Evolutionary conservation across 2,797 vertebrate genomes (phyloP).

Genomic region (Triplophysa bombifrons): DNA sequence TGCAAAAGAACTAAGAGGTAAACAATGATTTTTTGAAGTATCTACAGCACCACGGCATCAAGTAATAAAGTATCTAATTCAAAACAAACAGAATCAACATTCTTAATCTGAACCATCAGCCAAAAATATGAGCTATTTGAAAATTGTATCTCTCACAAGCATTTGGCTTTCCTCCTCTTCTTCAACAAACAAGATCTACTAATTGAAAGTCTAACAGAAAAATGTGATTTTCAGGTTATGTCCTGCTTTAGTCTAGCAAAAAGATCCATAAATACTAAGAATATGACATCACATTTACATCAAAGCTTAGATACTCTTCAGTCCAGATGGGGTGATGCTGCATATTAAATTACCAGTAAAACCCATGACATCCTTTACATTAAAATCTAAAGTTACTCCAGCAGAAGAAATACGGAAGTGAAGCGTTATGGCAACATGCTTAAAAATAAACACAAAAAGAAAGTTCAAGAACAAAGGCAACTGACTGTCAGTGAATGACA

Average conservation of each 20-base stretch:
- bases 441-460: neutral
- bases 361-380: constrained; percentile 21
- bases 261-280: constrained; percentile 29
- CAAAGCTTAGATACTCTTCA: constrained; percentile 36
- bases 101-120: neutral
- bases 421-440: neutral
- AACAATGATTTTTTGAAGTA: no score
- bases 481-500: neutral
- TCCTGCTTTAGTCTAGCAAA: constrained; percentile 12
- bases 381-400: neutral
- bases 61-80: no score
- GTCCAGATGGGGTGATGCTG: constrained; percentile 44
- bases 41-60: no score
- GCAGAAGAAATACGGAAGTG: neutral
- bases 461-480: neutral
- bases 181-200: neutral
- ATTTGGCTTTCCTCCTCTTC: constrained; percentile 24
- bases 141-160: neutral
- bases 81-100: no score
- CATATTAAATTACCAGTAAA: constrained; percentile 27
- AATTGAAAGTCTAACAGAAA: constrained; percentile 17
- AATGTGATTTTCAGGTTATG: constrained; percentile 18
- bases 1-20: no score
- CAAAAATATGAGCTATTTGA: constrained; percentile 7
- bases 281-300: constrained; percentile 37